Percentiles rank a stretch among this genome's conserved stretches.
Evolutionary conservation across 2,888 invertebrate species (phyloP).

Genomic region (Drosophila affinis): DNA sequence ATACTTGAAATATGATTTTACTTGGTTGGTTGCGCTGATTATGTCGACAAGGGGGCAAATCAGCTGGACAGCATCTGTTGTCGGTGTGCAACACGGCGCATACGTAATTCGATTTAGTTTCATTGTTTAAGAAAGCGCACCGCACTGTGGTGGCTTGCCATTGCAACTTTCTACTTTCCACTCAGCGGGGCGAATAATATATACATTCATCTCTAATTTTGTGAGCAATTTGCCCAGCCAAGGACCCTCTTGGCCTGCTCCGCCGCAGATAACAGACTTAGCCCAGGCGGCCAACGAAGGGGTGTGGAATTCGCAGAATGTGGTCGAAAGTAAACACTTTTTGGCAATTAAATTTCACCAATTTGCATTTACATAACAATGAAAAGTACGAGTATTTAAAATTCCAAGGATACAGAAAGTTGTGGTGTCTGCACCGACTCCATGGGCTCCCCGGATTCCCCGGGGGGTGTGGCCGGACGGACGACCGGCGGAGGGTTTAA

Average conservation of each 20-base stretch:
- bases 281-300: not conserved
- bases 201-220: conserved; percentile 33
- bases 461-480: not conserved
- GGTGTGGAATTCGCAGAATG: not conserved
- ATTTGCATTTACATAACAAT: conserved; percentile 65
- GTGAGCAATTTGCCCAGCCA: conserved; percentile 18
- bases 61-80: conserved; percentile 22
- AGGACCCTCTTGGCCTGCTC: conserved; percentile 19
- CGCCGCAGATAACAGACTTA: conserved; percentile 29
- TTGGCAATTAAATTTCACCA: conserved; percentile 63
- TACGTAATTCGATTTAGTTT: conserved; percentile 69
- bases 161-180: conserved; percentile 21
- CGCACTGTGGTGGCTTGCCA: conserved; percentile 14
- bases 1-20: conserved; percentile 39
- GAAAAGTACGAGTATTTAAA: conserved; percentile 53
- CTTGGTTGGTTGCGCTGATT: conserved; percentile 41
- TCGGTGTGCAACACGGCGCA: conserved; percentile 62
- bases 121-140: conserved; percentile 59
- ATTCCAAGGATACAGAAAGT: conserved; percentile 42
- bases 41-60: conserved; percentile 24
- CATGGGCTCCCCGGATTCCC: not conserved
- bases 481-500: not conserved
- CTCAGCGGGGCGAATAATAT: conserved; percentile 38
- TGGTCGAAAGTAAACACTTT: conserved; percentile 55
- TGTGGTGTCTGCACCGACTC: not conserved